These are phyloP conservation scores for Habroteleia sp. DNA, from an alignment of 2,888 invertebrate genomes.

Conservation along the genomic window DNA sequence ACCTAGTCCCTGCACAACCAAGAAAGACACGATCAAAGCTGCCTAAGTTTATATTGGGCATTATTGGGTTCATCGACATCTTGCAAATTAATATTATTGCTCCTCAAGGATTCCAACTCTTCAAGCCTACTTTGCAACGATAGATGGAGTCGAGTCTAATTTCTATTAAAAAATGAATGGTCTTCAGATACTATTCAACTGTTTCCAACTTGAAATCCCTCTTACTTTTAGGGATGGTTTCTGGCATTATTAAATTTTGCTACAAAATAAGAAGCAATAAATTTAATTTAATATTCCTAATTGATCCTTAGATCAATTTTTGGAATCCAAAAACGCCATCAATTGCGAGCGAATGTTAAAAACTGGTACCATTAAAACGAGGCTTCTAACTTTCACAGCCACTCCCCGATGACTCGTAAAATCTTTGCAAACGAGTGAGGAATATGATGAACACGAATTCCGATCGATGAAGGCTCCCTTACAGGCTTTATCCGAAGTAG, in stretches of 20 bases:
- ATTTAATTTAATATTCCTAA: no score
- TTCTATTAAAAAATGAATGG: no score
- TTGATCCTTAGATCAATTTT: no score
- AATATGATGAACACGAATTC: conserved; percentile 50
- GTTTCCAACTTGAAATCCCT: no score
- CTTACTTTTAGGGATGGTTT: no score
- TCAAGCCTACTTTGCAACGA: no score
- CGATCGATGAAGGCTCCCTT: conserved; percentile 50
- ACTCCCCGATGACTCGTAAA: conserved; percentile 60
- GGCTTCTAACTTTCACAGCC: conserved; percentile 27
- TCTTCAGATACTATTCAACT: no score
- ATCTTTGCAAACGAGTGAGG: conserved; percentile 55
- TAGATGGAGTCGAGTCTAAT: no score
- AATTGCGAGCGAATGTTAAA: not conserved
- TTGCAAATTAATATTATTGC: not conserved
- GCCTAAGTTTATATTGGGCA: conserved; percentile 33
- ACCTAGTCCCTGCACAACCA: conserved; percentile 35
- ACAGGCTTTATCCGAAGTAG: conserved; percentile 28
- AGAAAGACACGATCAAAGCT: conserved; percentile 46
- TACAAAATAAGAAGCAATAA: no score
- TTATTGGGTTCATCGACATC: conserved; percentile 29
- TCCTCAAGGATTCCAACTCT: no score
- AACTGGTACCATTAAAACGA: conserved; percentile 19
- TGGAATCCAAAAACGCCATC: no score
- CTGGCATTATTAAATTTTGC: no score